Conservation (phyloP, 1,140 invertebrate species). For the Heliconius nattereri region DNA sequence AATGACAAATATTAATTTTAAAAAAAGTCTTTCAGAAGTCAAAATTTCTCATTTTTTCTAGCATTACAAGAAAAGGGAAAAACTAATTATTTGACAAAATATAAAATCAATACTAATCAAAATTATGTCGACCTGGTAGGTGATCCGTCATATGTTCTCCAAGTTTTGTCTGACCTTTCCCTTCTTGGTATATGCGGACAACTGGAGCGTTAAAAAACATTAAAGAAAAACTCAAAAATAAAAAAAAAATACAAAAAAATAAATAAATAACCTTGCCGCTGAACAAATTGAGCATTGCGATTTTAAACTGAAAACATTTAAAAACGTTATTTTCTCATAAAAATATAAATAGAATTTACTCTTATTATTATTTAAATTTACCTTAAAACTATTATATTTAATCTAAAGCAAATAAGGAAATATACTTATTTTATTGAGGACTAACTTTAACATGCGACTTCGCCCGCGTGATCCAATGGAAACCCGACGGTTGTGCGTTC, state of each 20-base stretch:
- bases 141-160: conserved; percentile 56
- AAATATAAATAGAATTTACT: too few relatives aligned
- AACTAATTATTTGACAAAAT: conserved; percentile 35
- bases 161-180: conserved; percentile 46
- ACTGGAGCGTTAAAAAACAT: conserved; percentile 31
- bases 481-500: too few relatives aligned
- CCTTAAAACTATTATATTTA: too few relatives aligned
- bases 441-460: too few relatives aligned
- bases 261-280: conserved; percentile 38
- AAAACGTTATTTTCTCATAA: background rate
- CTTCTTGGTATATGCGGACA: conserved; percentile 42
- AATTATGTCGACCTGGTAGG: conserved; percentile 47
- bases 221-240: background rate
- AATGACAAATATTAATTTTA: conserved; percentile 25
- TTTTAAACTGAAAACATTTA: conserved; percentile 15
- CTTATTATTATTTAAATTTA: too few relatives aligned
- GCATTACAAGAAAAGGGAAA: too few relatives aligned
- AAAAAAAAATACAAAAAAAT: conserved; percentile 15
- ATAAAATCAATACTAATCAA: conserved; percentile 38
- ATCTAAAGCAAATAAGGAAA: background rate
- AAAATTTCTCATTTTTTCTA: too few relatives aligned
- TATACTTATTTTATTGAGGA: background rate
- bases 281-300: conserved; percentile 45
- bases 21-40: too few relatives aligned
- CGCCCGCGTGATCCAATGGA: too few relatives aligned